Evolutionary conservation across 1,140 invertebrate species (phyloP), one percentile per base, ranked within the genome.

Genomic region (Drosophila bifasciata): DNA sequence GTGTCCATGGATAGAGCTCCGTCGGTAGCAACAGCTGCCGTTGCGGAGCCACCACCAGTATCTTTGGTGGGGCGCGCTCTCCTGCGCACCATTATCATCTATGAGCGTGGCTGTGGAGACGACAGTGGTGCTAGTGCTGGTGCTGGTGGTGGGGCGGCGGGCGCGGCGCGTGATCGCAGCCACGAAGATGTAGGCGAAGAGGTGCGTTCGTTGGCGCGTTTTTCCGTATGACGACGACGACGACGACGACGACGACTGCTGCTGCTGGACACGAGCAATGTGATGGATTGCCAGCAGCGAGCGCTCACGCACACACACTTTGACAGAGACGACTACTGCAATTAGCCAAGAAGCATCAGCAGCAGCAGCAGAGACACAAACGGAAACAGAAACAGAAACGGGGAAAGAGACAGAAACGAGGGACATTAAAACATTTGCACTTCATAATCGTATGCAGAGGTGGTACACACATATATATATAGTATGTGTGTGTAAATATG

Each of bases 51-150:
- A n/a, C 48, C 57, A 28, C 44, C 58, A 43, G 76, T 58, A 40
- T 88, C 83, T 67, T 88, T 88, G 70, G 71, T 67, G 61, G 83
- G 78, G 52, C 83, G 66, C 21, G 74, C 70, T 32, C 83, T 66
- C 76, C 83, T 75, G 17, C 83, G 83, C 59, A 88, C 83, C 83
- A 88, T 88, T 81, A 88, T 88, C 83, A 83, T 88, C 59, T 64
- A 76, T 57, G 11, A 40, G 59, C 39, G 40, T 17, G 50, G 19
- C 40, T 15, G 32, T 15, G 49, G 28, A n/a, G n/a, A n/a, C 15
- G 6, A 28, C 8, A 25, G 48, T 52, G 36, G 16, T 43, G 39
- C 5, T 59, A 32, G 23, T 17, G 21, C 25, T 52, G 36, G 16
- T 43, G 39, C 5, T 59, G 43, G 23, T 17, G 21, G 28, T 58